A percentile compares a stretch with the other conserved stretches of the same genome.
These are phyloP conservation scores for Larimichthys polyactis DNA, from an alignment of 2,113 vertebrate genomes.

Conservation along the genomic window DNA sequence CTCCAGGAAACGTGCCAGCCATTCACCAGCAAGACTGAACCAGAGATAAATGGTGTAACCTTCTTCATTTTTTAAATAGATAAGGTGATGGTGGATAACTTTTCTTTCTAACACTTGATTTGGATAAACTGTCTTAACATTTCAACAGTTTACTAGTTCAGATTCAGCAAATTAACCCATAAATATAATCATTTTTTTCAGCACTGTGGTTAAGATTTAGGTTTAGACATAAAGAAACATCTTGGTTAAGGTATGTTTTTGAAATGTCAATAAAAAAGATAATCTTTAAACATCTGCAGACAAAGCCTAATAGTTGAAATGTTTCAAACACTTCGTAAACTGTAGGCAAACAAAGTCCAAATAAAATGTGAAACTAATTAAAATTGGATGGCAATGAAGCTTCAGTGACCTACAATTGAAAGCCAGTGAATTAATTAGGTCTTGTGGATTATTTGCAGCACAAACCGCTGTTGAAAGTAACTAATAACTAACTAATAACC, in stretches of 20 bases:
- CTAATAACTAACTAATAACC: not conserved
- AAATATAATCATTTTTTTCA: too few species aligned
- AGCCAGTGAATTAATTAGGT: not conserved
- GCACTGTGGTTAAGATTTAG: too few species aligned
- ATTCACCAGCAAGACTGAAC: slow-evolving; percentile 22
- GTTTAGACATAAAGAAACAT: too few species aligned
- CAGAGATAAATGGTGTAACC: not conserved
- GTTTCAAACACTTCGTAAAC: too few species aligned
- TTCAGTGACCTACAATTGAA: not conserved
- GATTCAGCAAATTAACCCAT: too few species aligned
- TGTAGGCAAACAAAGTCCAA: too few species aligned
- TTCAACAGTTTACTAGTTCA: too few species aligned
- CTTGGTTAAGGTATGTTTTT: too few species aligned
- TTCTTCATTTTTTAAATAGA: not conserved
- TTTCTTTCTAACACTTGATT: not conserved
- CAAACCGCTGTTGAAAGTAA: not conserved
- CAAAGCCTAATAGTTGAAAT: too few species aligned
- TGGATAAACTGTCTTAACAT: too few species aligned
- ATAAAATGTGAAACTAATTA: not conserved
- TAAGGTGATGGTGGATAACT: not conserved
- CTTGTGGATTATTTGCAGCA: not conserved
- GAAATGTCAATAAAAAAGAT: too few species aligned
- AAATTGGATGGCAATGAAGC: not conserved
- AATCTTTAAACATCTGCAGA: too few species aligned
- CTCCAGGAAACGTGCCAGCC: slow-evolving; percentile 12